These are phyloP conservation scores for Caenorhabditis sinica DNA, from an alignment of 2,888 invertebrate species.

Conservation along the genomic window DNA sequence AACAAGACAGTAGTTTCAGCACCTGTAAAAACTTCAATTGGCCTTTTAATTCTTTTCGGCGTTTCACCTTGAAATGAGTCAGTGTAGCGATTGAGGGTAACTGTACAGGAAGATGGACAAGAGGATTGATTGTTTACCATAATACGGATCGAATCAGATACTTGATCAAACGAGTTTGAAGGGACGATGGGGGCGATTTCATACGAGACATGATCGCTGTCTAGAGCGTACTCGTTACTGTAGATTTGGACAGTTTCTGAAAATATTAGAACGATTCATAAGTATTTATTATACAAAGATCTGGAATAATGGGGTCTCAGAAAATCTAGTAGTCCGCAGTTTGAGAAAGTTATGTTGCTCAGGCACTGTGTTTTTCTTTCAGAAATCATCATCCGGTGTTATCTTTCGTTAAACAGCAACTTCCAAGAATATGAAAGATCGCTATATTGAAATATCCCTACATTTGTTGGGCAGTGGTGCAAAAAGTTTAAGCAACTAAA, in stretches of 20 bases:
- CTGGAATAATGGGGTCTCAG: background rate
- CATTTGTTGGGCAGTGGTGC: too few species aligned
- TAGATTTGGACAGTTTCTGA: conserved; percentile 56
- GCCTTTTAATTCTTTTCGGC: background rate
- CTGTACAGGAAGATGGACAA: conserved; percentile 42
- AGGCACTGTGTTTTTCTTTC: too few species aligned
- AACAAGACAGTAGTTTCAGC: conserved; percentile 45
- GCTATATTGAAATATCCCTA: too few species aligned
- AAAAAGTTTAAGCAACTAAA: too few species aligned
- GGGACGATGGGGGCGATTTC: conserved; percentile 45
- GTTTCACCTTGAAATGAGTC: conserved; percentile 44
- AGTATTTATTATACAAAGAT: background rate
- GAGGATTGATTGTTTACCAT: conserved; percentile 38
- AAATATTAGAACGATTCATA: conserved; percentile 4
- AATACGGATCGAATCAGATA: conserved; percentile 47
- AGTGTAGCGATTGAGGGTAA: conserved; percentile 50
- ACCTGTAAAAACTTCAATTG: conserved; percentile 29
- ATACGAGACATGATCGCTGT: conserved; percentile 47
- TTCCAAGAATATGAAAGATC: too few species aligned
- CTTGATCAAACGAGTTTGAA: conserved; percentile 51
- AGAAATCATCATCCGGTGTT: too few species aligned
- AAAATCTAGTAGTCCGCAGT: too few species aligned
- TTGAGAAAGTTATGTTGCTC: too few species aligned
- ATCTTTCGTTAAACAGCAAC: too few species aligned
- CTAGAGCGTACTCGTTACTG: conserved; percentile 57